Conservation (phyloP, 1,140 invertebrate genomes). For the Homarus americanus region DNA sequence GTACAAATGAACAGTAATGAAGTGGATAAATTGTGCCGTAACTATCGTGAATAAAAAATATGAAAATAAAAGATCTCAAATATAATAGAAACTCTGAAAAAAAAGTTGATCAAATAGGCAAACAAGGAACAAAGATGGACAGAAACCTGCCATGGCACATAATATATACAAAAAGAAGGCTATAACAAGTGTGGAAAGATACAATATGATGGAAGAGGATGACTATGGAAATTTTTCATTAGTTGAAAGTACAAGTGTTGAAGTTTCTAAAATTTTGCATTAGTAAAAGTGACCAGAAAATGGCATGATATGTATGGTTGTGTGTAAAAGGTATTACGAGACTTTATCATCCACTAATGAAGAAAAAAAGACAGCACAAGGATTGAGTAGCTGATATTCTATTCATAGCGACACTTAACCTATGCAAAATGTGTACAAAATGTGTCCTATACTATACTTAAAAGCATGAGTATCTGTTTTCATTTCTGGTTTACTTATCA, state of each 20-base stretch:
- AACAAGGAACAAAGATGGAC: slow-evolving; percentile 32
- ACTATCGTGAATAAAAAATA: slow-evolving; percentile 36
- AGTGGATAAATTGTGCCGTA: slow-evolving; percentile 58
- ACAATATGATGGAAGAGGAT: slow-evolving; percentile 18
- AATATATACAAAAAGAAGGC: slow-evolving; percentile 49
- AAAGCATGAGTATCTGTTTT: slow-evolving; percentile 68
- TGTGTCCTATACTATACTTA: slow-evolving; percentile 58
- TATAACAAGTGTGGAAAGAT: not conserved
- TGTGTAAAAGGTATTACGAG: slow-evolving; percentile 26
- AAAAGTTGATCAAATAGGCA: not conserved
- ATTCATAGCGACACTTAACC: slow-evolving; percentile 59
- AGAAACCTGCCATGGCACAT: slow-evolving; percentile 62
- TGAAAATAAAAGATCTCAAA: slow-evolving; percentile 42
- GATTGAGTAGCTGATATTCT: slow-evolving; percentile 34
- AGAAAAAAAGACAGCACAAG: slow-evolving; percentile 28
- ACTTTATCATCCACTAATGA: slow-evolving; percentile 25
- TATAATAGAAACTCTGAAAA: slow-evolving; percentile 27
- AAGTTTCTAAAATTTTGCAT: slow-evolving; percentile 22
- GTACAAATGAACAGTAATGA: slow-evolving; percentile 58
- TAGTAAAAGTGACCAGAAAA: slow-evolving; percentile 46
- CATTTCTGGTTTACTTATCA: slow-evolving; percentile 51
- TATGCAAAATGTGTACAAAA: slow-evolving; percentile 66
- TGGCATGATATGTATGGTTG: slow-evolving; percentile 60
- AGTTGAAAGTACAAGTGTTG: slow-evolving; percentile 3
- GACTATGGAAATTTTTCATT: not conserved